Conservation (phyloP, 2,113 vertebrate genomes). For the Anoura caudifer region DNA sequence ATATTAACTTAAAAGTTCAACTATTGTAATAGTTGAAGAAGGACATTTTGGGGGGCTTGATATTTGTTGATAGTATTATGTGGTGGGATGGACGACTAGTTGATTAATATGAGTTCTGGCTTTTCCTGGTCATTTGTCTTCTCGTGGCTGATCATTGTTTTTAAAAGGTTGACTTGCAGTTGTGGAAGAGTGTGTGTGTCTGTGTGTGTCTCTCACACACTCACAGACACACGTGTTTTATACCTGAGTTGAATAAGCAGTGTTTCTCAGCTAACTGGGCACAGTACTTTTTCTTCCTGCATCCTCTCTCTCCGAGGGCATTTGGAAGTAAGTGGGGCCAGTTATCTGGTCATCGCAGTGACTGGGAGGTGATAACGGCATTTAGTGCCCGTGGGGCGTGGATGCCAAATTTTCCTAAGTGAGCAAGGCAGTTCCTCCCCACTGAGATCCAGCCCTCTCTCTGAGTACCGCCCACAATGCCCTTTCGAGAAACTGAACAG, state of each 20-base stretch:
- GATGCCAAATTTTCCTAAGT: conserved; percentile 20
- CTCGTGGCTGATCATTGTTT: not conserved
- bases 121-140: not conserved
- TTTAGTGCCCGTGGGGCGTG: not conserved
- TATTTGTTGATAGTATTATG: not conserved
- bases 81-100: not conserved
- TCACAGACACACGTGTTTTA: too few relatives aligned
- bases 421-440: not conserved
- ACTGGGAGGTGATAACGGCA: not conserved
- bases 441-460: not conserved
- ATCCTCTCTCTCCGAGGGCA: not conserved
- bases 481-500: not conserved
- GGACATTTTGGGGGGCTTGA: not conserved
- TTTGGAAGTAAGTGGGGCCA: not conserved
- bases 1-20: not conserved
- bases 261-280: not conserved
- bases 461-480: not conserved
- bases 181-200: not conserved
- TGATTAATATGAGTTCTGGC: not conserved
- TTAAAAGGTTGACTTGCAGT: conserved; percentile 7
- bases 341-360: not conserved
- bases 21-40: not conserved
- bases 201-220: not conserved
- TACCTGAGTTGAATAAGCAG: not conserved
- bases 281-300: not conserved